Base-by-base conservation (phyloP, 2,113 vertebrate genomes). In the Catharus bicknelli region DNA sequence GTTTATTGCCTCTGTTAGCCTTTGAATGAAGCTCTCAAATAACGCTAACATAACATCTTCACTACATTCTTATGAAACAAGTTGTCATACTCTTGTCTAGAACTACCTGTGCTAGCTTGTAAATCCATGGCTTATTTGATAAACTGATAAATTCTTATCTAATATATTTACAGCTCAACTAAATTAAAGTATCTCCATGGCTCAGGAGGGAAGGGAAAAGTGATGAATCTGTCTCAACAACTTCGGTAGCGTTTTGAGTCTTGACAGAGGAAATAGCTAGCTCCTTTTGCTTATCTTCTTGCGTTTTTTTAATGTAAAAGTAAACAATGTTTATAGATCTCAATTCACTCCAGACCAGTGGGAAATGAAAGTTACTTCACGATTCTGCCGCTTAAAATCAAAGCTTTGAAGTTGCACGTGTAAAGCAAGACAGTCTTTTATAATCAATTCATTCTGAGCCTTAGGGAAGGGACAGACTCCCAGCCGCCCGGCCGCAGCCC, bases 401-500 rank as follows among this genome's bases (percentile, higher is more conserved):
- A 59, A 66, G 57, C 48, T 59, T 45, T 10, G 40, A 48, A 51
- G 42, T 20, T 20, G 21, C 54, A 50, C 17, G 15, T 19, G 43
- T 42, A 32, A 63, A 51, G 13, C 16, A 36, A 20, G 42, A 10
- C 4, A 5, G 34, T 5, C 0, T 36, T 45, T 53, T 50, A 50
- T 18, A 2, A 13, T 20, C 16, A 25, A 3, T 18, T 17, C 9
- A 16, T 14, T 16, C n/a, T 0, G 54, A 61, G 12, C 2, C 29
- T 40, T n/a, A 1, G 27, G 20, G 45, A 47, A 43, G 20, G 14
- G 5, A 4, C 30, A 12, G 3, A 1, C 14, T 10, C 21, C 10
- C 19, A 4, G 48, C 3, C 14, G 12, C 48, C 17, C 23, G 5
- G 20, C 32, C 7, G 15, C 1, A 47, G 51, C 4, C 5, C 0